Evolutionary conservation across 2,888 invertebrate species (phyloP), one percentile per base, ranked within the genome.

Genomic region (Idaea aversata): DNA sequence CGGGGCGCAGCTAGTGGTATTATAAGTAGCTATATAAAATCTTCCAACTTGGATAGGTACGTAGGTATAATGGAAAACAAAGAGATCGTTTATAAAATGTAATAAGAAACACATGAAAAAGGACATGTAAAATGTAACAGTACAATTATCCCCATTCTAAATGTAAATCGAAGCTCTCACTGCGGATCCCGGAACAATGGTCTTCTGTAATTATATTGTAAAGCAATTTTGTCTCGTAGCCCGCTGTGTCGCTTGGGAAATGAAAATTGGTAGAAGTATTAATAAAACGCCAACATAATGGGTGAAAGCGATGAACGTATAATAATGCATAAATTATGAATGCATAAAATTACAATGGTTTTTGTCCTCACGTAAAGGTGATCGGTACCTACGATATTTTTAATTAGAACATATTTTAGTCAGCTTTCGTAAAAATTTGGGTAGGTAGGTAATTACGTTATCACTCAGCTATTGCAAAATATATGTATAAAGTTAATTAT

Each of bases 151-250:
- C 72, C 80, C 81, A 81, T 86, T 90, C 78, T 77, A 82, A 88
- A 90, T 87, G 86, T 84, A 90, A 90, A 90, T 90, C 85, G 84
- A 87, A 86, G 78, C 80, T 78, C 75, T 75, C 79, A 72, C 76
- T 73, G 71, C 74, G 79, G 76, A 80, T 82, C 80, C 77, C 77
- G 75, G 82, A 79, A 88, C 88, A 88, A 88, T 86, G 80, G 85
- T 78, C 76, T 77, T 73, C 78, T 79, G 84, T 89, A 90, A 91
- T 90, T 90, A 87, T 88, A 91, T 90, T 89, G 88, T 88, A 86
- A 88, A 90, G 87, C 87, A 87, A 91, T 90, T 91, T 83, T 77
- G 83, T 81, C 80, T 76, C 81, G 79, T 75, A 75, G 73, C 79
- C 75, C 74, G 63, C 72, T 71, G 72, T 75, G 70, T 72, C 72